Base-by-base conservation (phyloP, 2,888 invertebrate species). In the Micoletzkya japonica region DNA sequence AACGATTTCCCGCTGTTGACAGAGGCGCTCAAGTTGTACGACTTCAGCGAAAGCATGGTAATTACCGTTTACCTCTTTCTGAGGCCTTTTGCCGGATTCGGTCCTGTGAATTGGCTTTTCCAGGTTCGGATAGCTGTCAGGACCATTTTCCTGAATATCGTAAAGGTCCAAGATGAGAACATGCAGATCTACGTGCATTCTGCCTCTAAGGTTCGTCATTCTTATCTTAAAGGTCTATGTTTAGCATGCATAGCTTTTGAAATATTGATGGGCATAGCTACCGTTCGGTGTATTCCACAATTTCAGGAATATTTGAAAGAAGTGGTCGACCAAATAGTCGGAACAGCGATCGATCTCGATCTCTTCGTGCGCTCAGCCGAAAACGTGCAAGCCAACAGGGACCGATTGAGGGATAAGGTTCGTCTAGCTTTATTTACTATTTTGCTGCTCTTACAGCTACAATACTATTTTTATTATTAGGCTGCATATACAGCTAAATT, bases 1-100 rank as follows among this genome's bases (percentile, higher is more conserved):
- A 94, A 96, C 88, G 98, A 99, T 87, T 98, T 98, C 88, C 97
- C 98, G 6, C 89, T 99, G 26, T 97, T 98, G 86, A 97, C 97
- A 2, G 98, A 98, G 88, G 96, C 96, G 44, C 95, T 99, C 74
- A 97, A 97, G 87, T 96, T 98, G 88, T 98, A 97, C 88, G 96
- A 98, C 87, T 97, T 98, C 87, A 91, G 93, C 0, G 98, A 98
- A 88, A 93, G 94, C 49, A 98, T 98, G 98, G 97, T 78, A 14
- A 49, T 14, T 14, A n/a, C 6, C 6, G 7, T 52, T n/a, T 52
- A n/a, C 52, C 17, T n/a, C 14, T 17, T 24, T 17, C 50, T 4
- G 24, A 4, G n/a, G 20, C 50, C 24, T 50, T 50, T 50, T 4
- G 24, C 50, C 50, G 50, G 24, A 4, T 50, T 34, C 34, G n/a